Conservation (phyloP, 1,140 invertebrate genomes). For the Aphelinus certus region DNA sequence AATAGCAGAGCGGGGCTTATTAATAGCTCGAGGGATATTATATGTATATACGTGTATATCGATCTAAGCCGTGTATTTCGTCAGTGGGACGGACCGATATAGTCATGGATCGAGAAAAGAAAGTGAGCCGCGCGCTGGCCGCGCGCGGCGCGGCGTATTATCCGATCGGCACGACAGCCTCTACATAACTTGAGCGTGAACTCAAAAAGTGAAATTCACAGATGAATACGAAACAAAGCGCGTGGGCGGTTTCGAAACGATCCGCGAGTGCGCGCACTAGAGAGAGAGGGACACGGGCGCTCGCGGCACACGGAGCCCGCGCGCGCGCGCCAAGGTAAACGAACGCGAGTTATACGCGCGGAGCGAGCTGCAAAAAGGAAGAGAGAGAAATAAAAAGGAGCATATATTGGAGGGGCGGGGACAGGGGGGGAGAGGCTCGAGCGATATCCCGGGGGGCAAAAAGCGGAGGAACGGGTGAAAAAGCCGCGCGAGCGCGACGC, state of each 20-base stretch:
- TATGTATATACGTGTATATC: too few species aligned
- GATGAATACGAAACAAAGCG: conserved; percentile 23
- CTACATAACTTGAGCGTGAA: not conserved
- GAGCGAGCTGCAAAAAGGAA: not conserved
- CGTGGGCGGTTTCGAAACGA: conserved; percentile 24
- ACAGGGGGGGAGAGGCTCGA: too few species aligned
- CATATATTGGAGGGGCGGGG: not conserved
- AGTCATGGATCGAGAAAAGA: too few species aligned
- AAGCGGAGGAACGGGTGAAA: not conserved
- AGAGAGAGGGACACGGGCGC: not conserved
- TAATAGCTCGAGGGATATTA: too few species aligned
- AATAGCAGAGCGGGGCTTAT: too few species aligned
- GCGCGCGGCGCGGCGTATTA: not conserved
- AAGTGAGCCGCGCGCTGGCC: too few species aligned
- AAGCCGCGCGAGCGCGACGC: not conserved
- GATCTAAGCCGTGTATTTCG: too few species aligned
- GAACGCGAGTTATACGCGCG: not conserved
- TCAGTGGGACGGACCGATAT: too few species aligned
- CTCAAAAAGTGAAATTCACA: conserved; percentile 34
- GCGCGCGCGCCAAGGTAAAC: not conserved
- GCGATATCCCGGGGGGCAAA: too few species aligned
- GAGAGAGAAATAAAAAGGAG: not conserved
- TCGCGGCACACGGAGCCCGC: not conserved
- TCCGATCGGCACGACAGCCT: conserved; percentile 12
- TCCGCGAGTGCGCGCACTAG: not conserved